Base-by-base conservation (phyloP, 2,797 vertebrate species). In the Sardinella longiceps region DNA sequence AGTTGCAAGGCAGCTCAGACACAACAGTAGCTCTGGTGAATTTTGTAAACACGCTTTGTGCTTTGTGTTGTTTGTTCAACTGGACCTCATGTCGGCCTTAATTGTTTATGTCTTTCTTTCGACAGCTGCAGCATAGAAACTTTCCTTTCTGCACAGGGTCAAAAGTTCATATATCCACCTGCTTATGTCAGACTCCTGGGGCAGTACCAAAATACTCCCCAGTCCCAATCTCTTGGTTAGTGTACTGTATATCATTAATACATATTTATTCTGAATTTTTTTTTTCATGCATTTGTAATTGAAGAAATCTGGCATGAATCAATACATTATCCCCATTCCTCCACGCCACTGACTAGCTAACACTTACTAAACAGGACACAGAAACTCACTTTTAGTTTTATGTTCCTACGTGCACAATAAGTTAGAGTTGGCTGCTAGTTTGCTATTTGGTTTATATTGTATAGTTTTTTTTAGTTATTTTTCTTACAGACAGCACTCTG, bases 121-220 rank as follows among this genome's bases (percentile, higher is more conserved):
- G 30, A 33, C 66, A 70, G 66, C 66, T 37, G 33, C 66, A 37
- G 28, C 20, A n/a, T 33, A 37, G 33, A 70, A 70, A 37, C 30
- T 70, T 30, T 37, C 66, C 30, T 37, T 14, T 20, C 66, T 20
- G 66, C 66, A 70, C 66, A 23, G 70, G 37, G 70, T 77, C 70
- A 77, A 77, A 77, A 77, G 70, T 77, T 77, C 70, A 77, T 18
- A 1, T 74, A 14, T 33, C 70, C 70, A 39, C 70, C 70, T 77
- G 70, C 20, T 77, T 0, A 7, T 39, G 70, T 77, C 18, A 77
- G 70, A 43, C 70, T 77, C 15, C 37, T 20, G 37, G 37, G 70
- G 70, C 70, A 43, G 33, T 10, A 39, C 37, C 6, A 77, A 43
- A 9, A 20, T 43, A 18, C 70, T 23, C 9, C 15, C 23, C 70